These are phyloP conservation scores for Rhodeus uyekii DNA, from an alignment of 2,797 vertebrate genomes.

Conservation along the genomic window DNA sequence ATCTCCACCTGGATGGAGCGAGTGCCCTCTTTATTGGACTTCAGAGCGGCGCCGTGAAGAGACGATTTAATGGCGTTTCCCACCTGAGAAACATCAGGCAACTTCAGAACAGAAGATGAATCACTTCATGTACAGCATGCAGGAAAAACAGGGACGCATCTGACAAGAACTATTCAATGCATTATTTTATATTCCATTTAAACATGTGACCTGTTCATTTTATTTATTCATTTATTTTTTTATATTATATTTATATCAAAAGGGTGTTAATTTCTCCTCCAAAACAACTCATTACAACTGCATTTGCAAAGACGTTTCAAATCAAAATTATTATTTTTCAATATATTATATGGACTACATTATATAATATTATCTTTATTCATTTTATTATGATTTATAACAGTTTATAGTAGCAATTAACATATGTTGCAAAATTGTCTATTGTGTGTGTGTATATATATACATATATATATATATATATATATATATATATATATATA, in stretches of 20 bases:
- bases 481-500: neutral
- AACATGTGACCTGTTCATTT: neutral
- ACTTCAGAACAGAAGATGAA: neutral
- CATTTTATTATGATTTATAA: neutral
- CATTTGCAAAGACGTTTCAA: neutral
- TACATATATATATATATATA: neutral
- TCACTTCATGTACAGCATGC: neutral
- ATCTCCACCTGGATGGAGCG: conserved; percentile 98
- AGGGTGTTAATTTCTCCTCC: no score
- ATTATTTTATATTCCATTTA: neutral
- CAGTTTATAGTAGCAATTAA: neutral
- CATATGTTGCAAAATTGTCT: neutral
- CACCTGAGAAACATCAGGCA: conserved; percentile 76
- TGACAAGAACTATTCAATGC: neutral
- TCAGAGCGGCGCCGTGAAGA: conserved; percentile 86
- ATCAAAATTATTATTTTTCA: neutral
- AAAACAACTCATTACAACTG: neutral
- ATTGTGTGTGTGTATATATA: no score
- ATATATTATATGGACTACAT: no score
- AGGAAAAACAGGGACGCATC: neutral
- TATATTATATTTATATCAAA: no score
- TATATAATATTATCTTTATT: neutral
- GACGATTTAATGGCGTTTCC: conserved; percentile 97
- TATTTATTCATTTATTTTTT: no score
- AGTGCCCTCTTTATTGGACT: conserved; percentile 90